Evolutionary conservation across 2,797 vertebrate species (phyloP), one percentile per base, ranked within the genome.

Genomic region (Limnodromus scolopaceus): DNA sequence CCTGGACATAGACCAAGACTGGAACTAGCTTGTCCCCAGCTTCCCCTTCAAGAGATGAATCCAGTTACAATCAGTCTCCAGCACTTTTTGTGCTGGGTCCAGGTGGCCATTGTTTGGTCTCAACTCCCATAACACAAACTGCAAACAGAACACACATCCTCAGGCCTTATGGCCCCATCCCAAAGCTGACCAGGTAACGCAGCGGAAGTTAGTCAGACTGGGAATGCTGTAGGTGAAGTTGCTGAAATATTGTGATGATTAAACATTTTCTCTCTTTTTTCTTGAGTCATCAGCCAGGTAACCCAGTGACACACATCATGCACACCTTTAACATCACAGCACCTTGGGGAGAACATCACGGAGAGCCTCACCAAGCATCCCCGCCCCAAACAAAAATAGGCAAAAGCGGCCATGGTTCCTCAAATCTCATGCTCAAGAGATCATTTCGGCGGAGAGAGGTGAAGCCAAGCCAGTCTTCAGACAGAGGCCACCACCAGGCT

Each of bases 141-240:
- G 22, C 1, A 1, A 90, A 75, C 9, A 87, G 46, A 63, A 90
- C 60, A 61, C 25, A 53, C n/a, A 34, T 41, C 28, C 41, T 89
- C 36, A 32, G 5, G 32, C 32, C 41, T 30, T 13, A 22, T 10
- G 85, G 38, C 17, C 36, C 45, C 60, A 41, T 65, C 27, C 32
- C 0, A 0, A 57, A 75, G 77, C 38, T 0, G 0, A 16, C 18
- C 2, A 2, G 58, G 58, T 39, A 71, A 46, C 1, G 2, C 18
- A 46, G 2, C 57, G 53, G 57, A 5, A 49, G 20, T 58, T 69
- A 58, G 8, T 68, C 78, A 89, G 55, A 76, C 34, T 1, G 0
- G 32, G 2, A 68, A 24, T 9, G 30, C 15, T 25, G 22, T 2
- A 84, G 32, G 41, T 58, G 65, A 88, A 83, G 27, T 5, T 84